Evolutionary conservation across 2,113 vertebrate genomes (phyloP).

Genomic region (Geococcyx californianus): DNA sequence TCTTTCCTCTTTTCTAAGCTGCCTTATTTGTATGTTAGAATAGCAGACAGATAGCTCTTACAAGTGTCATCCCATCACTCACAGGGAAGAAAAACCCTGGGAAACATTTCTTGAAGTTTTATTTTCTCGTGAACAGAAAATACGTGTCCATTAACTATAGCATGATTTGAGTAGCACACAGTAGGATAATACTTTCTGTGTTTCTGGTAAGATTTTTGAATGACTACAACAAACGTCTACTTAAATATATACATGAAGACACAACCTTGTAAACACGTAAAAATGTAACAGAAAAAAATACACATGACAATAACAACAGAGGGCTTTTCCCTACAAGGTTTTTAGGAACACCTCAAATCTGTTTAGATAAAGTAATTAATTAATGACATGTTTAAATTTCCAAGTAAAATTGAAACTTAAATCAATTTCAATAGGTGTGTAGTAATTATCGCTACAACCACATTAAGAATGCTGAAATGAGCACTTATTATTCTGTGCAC

Average conservation of each 20-base stretch:
- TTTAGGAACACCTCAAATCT: slow-evolving; percentile 3
- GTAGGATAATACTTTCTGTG: neutral
- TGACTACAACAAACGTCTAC: neutral
- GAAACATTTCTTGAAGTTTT: neutral
- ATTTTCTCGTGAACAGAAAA: neutral
- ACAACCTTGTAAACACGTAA: neutral
- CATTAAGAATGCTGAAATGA: slow-evolving; percentile 8
- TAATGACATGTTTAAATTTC: slow-evolving; percentile 25
- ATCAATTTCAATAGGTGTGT: slow-evolving; percentile 20
- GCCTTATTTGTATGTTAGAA: neutral
- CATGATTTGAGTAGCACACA: neutral
- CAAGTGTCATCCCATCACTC: neutral
- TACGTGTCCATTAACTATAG: neutral
- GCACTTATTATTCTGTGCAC: slow-evolving; percentile 53
- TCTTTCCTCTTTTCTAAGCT: neutral
- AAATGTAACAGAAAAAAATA: neutral
- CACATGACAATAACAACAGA: neutral
- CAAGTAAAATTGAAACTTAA: slow-evolving; percentile 42
- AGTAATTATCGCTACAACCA: slow-evolving; percentile 33
- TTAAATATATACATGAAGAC: neutral
- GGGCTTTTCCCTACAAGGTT: neutral
- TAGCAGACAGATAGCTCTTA: neutral
- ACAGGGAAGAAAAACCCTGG: neutral
- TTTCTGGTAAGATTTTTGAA: neutral
- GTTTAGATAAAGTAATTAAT: slow-evolving; percentile 49